phyloP scores from a whole-genome alignment of 2,888 invertebrate genomes.

The Tenthredo livida region DNA sequence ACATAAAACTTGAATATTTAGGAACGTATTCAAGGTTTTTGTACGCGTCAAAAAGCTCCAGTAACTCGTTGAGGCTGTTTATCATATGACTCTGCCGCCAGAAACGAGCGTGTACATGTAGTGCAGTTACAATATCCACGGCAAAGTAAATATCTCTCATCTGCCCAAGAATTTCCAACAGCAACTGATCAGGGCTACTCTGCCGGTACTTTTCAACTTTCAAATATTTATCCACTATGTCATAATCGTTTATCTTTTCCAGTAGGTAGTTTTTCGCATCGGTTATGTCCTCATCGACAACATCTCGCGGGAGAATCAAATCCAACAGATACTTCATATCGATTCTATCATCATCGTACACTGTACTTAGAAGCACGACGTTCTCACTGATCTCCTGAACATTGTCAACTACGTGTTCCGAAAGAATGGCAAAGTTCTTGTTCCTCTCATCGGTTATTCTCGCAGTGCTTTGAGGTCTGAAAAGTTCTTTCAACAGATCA shows the following conservation, averaged over 20 bases:
- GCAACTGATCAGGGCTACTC: constrained; percentile 61
- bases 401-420: constrained; percentile 60
- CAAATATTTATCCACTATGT: constrained; percentile 59
- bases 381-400: constrained; percentile 62
- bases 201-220: constrained; percentile 63
- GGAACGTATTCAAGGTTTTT: constrained; percentile 57
- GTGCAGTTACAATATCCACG: constrained; percentile 58
- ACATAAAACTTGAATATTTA: constrained; percentile 46
- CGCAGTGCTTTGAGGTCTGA: background rate
- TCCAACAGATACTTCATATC: constrained; percentile 63
- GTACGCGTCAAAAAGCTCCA: constrained; percentile 60
- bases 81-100: constrained; percentile 63
- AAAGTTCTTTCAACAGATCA: constrained; percentile 54
- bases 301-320: constrained; percentile 63
- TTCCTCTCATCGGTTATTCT: background rate
- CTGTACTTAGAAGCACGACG: constrained; percentile 62
- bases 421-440: constrained; percentile 56
- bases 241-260: constrained; percentile 50
- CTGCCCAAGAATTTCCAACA: constrained; percentile 63
- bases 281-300: constrained; percentile 61
- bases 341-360: constrained; percentile 63
- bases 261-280: constrained; percentile 62
- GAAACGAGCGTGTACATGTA: constrained; percentile 61
- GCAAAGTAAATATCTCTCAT: constrained; percentile 62
- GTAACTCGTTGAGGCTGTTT: constrained; percentile 59